These are phyloP conservation scores for Iphiclides podalirius DNA, from an alignment of 2,888 invertebrate species.

Conservation along the genomic window DNA sequence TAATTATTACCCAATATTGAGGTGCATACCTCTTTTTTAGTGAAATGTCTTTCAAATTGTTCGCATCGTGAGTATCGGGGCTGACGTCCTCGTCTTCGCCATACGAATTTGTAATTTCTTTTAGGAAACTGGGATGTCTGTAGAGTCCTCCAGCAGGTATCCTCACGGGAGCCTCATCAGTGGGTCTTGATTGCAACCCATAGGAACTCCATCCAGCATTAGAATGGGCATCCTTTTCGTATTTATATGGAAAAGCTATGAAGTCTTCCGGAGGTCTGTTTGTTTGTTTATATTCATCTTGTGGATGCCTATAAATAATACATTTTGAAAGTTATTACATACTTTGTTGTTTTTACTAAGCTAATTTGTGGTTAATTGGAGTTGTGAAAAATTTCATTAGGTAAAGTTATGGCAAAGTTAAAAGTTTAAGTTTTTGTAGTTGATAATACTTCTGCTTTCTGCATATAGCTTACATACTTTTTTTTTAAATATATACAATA, in stretches of 20 bases:
- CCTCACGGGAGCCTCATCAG: conserved; percentile 47
- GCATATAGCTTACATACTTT: no score
- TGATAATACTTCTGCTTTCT: no score
- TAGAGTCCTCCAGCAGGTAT: conserved; percentile 60
- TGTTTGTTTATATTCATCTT: conserved; percentile 38
- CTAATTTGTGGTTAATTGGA: no score
- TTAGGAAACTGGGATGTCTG: conserved; percentile 50
- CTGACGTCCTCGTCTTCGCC: conserved; percentile 43
- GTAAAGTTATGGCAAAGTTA: no score
- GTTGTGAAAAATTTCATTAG: no score
- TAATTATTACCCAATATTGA: no score
- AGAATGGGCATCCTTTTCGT: conserved; percentile 39
- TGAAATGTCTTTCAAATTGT: conserved; percentile 38
- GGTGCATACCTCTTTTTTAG: conserved; percentile 40
- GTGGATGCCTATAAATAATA: conserved; percentile 39
- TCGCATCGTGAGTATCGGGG: conserved; percentile 37
- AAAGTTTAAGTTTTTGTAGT: no score
- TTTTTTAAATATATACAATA: no score
- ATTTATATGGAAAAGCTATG: conserved; percentile 53
- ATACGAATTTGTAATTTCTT: conserved; percentile 43
- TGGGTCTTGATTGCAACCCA: conserved; percentile 50
- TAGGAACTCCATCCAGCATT: conserved; percentile 42
- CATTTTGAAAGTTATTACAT: no score
- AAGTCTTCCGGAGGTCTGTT: conserved; percentile 38
- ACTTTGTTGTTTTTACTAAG: no score